phyloP scores from a whole-genome alignment of 2,797 vertebrate species.

The Anguilla pacifica region DNA sequence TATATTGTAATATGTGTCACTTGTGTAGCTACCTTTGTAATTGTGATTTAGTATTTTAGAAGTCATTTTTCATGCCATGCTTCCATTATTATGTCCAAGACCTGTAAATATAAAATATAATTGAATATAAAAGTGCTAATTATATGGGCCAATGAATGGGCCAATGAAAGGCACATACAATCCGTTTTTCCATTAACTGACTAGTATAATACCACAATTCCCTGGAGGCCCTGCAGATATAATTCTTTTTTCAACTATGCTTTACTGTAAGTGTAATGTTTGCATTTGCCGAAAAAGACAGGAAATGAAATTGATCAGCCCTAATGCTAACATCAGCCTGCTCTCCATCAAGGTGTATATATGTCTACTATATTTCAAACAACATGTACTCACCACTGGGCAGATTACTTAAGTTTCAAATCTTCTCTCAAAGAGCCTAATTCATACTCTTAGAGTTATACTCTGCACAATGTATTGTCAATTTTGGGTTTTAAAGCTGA shows the following conservation, averaged over 20 bases:
- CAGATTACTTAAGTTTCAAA: no score
- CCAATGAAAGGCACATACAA: constrained; percentile 58
- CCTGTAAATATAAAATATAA: constrained; percentile 9
- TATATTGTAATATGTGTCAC: not conserved
- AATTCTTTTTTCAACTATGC: constrained; percentile 51
- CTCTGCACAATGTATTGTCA: no score
- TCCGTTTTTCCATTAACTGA: constrained; percentile 62
- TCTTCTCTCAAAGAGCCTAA: no score
- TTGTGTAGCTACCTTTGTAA: not conserved
- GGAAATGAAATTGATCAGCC: no score
- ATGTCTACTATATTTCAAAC: no score
- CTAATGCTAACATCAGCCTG: no score
- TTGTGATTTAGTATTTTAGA: not conserved
- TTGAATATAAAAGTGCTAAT: constrained; percentile 50
- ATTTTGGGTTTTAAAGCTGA: no score
- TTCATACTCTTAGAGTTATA: no score
- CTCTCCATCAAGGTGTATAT: no score
- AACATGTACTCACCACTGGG: no score
- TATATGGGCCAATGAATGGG: constrained; percentile 37
- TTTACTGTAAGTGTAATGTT: no score
- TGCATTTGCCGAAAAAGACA: no score
- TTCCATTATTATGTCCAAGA: not conserved
- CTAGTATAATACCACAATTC: constrained; percentile 60
- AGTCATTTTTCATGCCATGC: not conserved
- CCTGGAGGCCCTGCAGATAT: constrained; percentile 55